Evolutionary conservation across 2,797 vertebrate species (phyloP).

Genomic region (Clarias fuscus): DNA sequence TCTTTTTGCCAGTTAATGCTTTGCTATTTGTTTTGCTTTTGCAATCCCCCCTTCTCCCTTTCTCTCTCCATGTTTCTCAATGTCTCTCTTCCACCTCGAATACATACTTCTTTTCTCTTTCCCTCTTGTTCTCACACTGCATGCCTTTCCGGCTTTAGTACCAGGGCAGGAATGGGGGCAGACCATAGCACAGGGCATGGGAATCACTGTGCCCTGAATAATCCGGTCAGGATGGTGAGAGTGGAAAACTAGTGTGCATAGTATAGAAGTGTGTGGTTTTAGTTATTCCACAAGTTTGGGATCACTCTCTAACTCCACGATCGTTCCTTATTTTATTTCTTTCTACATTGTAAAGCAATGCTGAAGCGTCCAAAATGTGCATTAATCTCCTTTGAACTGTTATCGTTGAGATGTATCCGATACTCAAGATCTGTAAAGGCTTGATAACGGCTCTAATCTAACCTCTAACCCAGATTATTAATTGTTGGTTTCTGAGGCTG

Average conservation of each 20-base stretch:
- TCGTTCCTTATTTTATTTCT: too few species aligned
- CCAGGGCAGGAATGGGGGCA: slow-evolving; percentile 53
- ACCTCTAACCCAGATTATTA: too few species aligned
- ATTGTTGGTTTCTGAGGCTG: too few species aligned
- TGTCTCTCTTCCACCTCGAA: background rate
- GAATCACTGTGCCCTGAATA: slow-evolving; percentile 28
- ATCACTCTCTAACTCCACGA: too few species aligned
- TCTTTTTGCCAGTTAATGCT: slow-evolving; percentile 85
- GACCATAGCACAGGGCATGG: slow-evolving; percentile 29
- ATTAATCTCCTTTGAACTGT: too few species aligned
- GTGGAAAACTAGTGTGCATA: slow-evolving; percentile 68
- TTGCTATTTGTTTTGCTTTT: slow-evolving; percentile 84
- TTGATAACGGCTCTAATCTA: too few species aligned
- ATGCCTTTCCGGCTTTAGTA: slow-evolving; percentile 60
- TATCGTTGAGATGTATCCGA: too few species aligned
- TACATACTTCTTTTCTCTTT: slow-evolving; percentile 6
- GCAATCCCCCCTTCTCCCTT: slow-evolving; percentile 57
- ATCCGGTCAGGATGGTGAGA: slow-evolving; percentile 36
- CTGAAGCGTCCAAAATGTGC: too few species aligned
- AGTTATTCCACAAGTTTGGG: too few species aligned
- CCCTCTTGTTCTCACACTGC: slow-evolving; percentile 20
- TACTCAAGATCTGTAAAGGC: too few species aligned
- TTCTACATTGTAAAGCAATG: too few species aligned
- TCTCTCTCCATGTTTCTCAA: background rate
- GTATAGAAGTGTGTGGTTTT: background rate